Percentiles rank a stretch among this genome's conserved stretches.
phyloP scores from a whole-genome alignment of 1,140 invertebrate genomes.

The Marisa cornuarietis region DNA sequence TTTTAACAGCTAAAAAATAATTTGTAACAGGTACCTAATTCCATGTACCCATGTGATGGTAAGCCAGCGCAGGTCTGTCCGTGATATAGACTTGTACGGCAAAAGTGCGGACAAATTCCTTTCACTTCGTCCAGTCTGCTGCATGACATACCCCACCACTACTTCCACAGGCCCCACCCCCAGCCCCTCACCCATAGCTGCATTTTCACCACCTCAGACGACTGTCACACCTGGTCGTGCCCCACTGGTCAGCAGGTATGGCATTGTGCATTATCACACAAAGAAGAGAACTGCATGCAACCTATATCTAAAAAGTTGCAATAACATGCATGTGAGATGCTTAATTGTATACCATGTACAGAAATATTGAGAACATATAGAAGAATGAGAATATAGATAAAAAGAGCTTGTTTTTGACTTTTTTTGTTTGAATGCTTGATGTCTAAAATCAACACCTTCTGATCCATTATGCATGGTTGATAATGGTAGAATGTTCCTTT shows the following conservation, averaged over 20 bases:
- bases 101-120: constrained; percentile 82
- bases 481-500: too few species aligned
- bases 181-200: not conserved
- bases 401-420: too few species aligned
- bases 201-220: constrained; percentile 3
- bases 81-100: constrained; percentile 82
- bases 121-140: constrained; percentile 76
- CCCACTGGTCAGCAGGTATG: constrained; percentile 12
- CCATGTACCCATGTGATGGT: constrained; percentile 92
- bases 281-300: too few species aligned
- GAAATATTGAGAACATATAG: too few species aligned
- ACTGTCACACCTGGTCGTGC: constrained; percentile 4
- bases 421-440: too few species aligned
- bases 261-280: not conserved
- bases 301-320: too few species aligned
- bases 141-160: constrained; percentile 42
- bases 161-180: constrained; percentile 1
- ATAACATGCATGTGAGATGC: too few species aligned
- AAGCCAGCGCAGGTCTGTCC: constrained; percentile 79
- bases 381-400: too few species aligned
- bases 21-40: constrained; percentile 72
- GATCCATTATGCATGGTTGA: too few species aligned
- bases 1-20: not conserved
- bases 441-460: too few species aligned
- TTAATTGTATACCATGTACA: too few species aligned